phyloP scores from a whole-genome alignment of 2,797 vertebrate genomes.

The Coluber constrictor region DNA sequence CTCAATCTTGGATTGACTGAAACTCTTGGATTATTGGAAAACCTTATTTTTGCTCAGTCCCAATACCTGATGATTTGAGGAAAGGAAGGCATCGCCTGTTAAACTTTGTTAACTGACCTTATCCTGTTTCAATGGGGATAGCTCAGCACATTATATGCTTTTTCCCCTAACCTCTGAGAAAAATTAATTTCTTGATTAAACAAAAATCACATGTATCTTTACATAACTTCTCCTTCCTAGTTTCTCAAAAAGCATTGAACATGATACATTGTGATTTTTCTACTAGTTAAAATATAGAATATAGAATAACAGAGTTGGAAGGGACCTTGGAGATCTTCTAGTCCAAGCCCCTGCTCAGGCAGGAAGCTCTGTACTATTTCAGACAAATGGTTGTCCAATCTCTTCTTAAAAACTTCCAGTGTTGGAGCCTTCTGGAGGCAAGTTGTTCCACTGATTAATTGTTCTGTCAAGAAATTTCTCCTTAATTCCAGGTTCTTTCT shows the following conservation, averaged over 20 bases:
- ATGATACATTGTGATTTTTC: not conserved
- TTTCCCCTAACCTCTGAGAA: not conserved
- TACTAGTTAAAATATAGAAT: no score
- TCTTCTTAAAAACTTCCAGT: no score
- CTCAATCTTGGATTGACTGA: not conserved
- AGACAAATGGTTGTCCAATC: no score
- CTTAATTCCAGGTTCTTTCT: no score
- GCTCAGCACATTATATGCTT: not conserved
- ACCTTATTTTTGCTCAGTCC: not conserved
- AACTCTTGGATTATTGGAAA: not conserved
- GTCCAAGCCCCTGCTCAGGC: no score
- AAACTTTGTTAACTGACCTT: not conserved
- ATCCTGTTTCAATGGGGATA: not conserved
- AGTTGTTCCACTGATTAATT: no score
- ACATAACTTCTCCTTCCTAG: not conserved
- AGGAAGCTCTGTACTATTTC: no score
- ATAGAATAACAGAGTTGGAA: no score
- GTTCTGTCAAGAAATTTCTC: no score
- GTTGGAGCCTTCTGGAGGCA: no score
- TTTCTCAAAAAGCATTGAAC: not conserved
- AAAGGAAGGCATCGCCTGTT: not conserved
- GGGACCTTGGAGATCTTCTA: no score
- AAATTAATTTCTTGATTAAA: not conserved
- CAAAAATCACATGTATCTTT: not conserved
- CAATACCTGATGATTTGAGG: not conserved